A percentile compares a stretch with the other conserved stretches of the same genome.
These are phyloP conservation scores for Brachyhypopomus occidentalis DNA, from an alignment of 2,113 vertebrate genomes.

Conservation along the genomic window DNA sequence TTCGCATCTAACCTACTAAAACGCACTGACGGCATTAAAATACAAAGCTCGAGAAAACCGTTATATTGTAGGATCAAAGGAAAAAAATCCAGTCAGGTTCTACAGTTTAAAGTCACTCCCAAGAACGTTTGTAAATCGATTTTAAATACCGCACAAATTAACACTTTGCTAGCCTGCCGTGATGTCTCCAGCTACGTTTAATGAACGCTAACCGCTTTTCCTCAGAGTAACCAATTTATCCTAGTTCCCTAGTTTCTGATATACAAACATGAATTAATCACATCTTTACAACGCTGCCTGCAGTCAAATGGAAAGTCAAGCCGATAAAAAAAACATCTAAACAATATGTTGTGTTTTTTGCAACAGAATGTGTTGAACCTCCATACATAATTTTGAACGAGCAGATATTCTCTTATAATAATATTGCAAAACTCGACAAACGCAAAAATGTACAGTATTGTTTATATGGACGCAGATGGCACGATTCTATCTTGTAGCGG, in stretches of 20 bases:
- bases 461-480: conserved; percentile 47
- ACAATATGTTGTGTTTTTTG: conserved; percentile 11
- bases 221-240: background rate
- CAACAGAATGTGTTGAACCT: conserved; percentile 8
- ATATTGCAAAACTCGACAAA: conserved; percentile 45
- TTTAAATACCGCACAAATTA: background rate
- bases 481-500: conserved; percentile 50
- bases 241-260: conserved; percentile 9
- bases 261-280: conserved; percentile 33
- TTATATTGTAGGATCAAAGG: background rate
- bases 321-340: conserved; percentile 7
- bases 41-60: background rate
- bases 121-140: background rate
- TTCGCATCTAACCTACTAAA: background rate
- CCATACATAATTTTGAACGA: background rate
- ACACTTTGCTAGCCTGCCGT: background rate
- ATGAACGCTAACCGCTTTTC: conserved; percentile 10
- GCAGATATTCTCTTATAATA: conserved; percentile 19
- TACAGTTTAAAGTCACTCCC: background rate
- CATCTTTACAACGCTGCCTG: conserved; percentile 60
- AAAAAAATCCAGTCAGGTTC: background rate
- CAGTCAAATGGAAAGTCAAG: conserved; percentile 50
- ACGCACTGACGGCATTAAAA: background rate
- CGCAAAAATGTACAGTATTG: conserved; percentile 33
- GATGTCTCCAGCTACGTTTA: background rate